phyloP scores from a whole-genome alignment of 1,140 invertebrate genomes.

The Brachionus angularis region DNA sequence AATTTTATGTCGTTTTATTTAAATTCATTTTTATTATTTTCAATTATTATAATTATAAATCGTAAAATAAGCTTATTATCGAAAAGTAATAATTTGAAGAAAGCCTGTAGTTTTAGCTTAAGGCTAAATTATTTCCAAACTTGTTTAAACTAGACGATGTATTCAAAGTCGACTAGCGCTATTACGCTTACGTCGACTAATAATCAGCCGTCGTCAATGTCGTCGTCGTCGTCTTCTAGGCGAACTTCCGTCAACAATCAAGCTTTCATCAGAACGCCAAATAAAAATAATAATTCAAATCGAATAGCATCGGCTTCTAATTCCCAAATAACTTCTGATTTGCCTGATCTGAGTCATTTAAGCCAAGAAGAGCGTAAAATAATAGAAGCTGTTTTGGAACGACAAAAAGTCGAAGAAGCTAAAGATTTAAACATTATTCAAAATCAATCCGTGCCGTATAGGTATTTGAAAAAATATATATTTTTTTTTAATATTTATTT shows the following conservation, averaged over 20 bases:
- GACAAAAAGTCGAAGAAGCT: slow-evolving; percentile 93
- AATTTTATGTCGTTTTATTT: no score
- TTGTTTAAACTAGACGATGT: background rate
- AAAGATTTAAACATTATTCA: slow-evolving; percentile 88
- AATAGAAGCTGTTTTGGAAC: slow-evolving; percentile 90
- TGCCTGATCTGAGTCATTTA: slow-evolving; percentile 94
- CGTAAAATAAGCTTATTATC: no score
- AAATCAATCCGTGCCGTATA: slow-evolving; percentile 62
- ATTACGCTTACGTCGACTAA: background rate
- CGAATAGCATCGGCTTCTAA: background rate
- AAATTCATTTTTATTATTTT: no score
- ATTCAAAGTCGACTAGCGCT: slow-evolving; percentile 39
- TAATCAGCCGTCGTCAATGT: no score
- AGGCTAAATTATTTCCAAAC: background rate
- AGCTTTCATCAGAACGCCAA: no score
- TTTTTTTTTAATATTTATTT: background rate
- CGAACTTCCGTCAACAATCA: no score
- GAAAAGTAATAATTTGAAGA: no score
- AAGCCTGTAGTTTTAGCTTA: no score
- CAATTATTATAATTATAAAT: no score
- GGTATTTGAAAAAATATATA: background rate
- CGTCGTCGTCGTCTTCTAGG: no score
- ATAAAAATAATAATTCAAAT: no score
- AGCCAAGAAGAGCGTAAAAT: slow-evolving; percentile 93
- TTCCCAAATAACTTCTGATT: background rate